Conservation (phyloP, 2,113 vertebrate genomes). For the Ceyx cyanopectus region DNA sequence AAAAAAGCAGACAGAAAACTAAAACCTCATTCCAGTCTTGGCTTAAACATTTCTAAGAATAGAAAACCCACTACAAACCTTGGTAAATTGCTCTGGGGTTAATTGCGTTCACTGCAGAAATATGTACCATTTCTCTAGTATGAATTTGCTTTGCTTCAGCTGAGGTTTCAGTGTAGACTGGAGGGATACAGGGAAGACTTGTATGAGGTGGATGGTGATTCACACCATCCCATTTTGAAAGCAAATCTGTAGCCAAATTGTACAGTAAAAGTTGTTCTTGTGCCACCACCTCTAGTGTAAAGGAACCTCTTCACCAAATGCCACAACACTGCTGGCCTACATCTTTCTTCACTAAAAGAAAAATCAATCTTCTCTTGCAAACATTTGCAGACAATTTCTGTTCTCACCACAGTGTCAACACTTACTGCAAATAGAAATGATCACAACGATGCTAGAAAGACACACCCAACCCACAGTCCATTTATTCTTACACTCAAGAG, state of each 20-base stretch:
- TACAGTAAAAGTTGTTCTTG: background rate
- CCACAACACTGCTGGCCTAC: background rate
- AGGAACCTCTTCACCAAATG: background rate
- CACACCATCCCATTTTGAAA: background rate
- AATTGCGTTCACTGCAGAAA: constrained; percentile 29
- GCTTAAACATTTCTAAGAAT: constrained; percentile 26
- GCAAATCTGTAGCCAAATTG: background rate
- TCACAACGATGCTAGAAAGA: background rate
- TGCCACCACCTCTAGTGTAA: fast-evolving
- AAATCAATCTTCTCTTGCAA: background rate
- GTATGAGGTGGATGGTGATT: background rate
- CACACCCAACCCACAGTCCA: background rate
- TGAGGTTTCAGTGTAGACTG: background rate
- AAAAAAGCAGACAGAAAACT: background rate
- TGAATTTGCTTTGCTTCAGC: constrained; percentile 46
- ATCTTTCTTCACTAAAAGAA: background rate
- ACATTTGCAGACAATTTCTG: background rate
- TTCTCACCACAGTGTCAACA: background rate
- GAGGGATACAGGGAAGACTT: background rate
- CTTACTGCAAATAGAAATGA: background rate
- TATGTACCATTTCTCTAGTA: background rate
- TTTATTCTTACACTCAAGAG: background rate
- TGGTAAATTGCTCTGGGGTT: constrained; percentile 41
- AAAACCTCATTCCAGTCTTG: background rate
- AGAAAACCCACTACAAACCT: constrained; percentile 21